Evolutionary conservation across 2,888 invertebrate species (phyloP).

Genomic region (Blastobasis lacticolella): DNA sequence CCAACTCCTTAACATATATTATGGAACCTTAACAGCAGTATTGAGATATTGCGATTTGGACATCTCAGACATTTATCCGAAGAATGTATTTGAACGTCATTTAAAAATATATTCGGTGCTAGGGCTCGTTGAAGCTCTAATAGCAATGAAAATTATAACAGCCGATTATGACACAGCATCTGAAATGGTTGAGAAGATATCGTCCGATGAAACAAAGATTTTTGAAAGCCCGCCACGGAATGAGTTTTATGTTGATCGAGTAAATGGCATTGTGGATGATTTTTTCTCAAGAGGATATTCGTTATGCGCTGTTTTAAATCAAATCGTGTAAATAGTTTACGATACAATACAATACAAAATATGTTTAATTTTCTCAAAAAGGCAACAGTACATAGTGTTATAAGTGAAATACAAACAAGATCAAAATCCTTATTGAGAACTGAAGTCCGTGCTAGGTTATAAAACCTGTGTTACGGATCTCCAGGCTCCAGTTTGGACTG

Average conservation of each 20-base stretch:
- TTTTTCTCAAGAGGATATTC: constrained; percentile 45
- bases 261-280: constrained; percentile 46
- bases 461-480: too few relatives aligned
- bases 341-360: too few relatives aligned
- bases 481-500: too few relatives aligned
- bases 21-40: constrained; percentile 44
- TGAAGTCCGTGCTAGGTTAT: too few relatives aligned
- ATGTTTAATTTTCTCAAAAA: too few relatives aligned
- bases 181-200: constrained; percentile 48
- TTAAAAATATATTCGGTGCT: constrained; percentile 44
- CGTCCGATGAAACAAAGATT: constrained; percentile 19
- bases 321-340: not conserved
- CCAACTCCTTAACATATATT: constrained; percentile 40
- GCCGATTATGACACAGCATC: constrained; percentile 43
- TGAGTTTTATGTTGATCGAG: constrained; percentile 38
- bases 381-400: too few relatives aligned
- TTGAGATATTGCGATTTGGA: constrained; percentile 43
- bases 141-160: constrained; percentile 59
- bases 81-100: constrained; percentile 35
- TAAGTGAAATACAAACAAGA: too few relatives aligned
- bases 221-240: constrained; percentile 27
- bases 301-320: constrained; percentile 27
- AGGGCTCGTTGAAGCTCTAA: constrained; percentile 51
- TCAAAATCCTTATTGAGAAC: too few relatives aligned
- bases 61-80: constrained; percentile 39